Conservation (phyloP, 2,797 vertebrate genomes). For the Microcaecilia unicolor region DNA sequence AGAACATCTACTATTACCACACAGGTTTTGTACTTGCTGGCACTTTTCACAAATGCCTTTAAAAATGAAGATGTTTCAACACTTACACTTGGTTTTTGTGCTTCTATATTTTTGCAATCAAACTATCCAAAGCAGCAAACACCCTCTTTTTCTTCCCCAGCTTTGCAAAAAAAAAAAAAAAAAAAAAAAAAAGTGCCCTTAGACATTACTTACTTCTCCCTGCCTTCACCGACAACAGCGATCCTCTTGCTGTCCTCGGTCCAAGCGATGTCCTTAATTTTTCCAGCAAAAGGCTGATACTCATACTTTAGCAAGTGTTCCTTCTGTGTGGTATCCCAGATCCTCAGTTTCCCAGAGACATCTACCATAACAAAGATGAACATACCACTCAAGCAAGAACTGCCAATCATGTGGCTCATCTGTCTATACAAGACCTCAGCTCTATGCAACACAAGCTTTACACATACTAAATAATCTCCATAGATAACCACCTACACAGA, state of each 20-base stretch:
- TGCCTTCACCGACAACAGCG: slow-evolving; percentile 84
- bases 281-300: slow-evolving; percentile 84
- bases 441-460: accelerated
- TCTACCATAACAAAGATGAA: slow-evolving; percentile 61
- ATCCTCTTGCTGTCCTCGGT: slow-evolving; percentile 92
- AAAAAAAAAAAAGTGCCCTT: too few species aligned
- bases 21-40: too few species aligned
- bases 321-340: slow-evolving; percentile 97
- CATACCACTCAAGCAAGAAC: slow-evolving; percentile 16
- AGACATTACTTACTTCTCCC: slow-evolving; percentile 77
- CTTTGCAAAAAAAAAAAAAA: not conserved
- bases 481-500: too few species aligned
- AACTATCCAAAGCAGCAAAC: too few species aligned
- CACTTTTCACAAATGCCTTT: too few species aligned
- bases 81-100: too few species aligned
- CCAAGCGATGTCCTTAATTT: slow-evolving; percentile 91
- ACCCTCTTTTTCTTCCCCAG: too few species aligned
- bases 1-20: too few species aligned
- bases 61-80: too few species aligned
- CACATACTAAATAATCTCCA: too few species aligned
- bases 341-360: slow-evolving; percentile 82
- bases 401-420: slow-evolving; percentile 6
- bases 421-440: not conserved
- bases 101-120: too few species aligned
- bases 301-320: slow-evolving; percentile 93